Base-by-base conservation (phyloP, 2,888 invertebrate species). In the Loripinus fragilis region DNA sequence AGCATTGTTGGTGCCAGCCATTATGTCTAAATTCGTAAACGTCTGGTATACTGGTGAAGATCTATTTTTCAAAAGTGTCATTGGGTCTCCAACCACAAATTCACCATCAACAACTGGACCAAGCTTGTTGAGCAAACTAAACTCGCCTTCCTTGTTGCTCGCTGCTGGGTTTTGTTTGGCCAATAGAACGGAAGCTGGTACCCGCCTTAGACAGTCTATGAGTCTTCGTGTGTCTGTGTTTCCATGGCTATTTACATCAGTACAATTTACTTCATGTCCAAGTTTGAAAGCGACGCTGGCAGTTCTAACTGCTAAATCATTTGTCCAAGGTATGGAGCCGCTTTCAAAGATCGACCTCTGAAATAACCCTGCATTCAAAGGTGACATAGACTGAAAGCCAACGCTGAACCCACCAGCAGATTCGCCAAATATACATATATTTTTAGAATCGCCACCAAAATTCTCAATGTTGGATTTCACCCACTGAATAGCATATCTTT, bases 241-340 rank as follows among this genome's bases (percentile, higher is more conserved):
- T 38, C 12, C 38, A 12, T 76, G 45, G 7, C 5, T 1, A 30
- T 65, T 35, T 23, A 41, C n/a, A 2, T 15, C 17, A 5, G 38
- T 45, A 41, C 85, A 81, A 30, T 80, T 79, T 33, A 85, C 41
- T 41, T 74, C 68, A 50, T 76, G 66, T 15, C 80, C 86, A 23
- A 77, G 48, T 50, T 71, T 71, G 10, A 41, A n/a, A 10, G 84
- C 81, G 12, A 70, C 76, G 1, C 64, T 33, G 50, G 33, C 66
- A 2, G 85, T 66, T n/a, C 66, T 72, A 25, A 73, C 73, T 0
- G 81, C 76, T 23, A 86, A 64, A 15, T 83, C 83, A 30, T 79
- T 52, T 0, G 98, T 97, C 8, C 97, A 97, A 0, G 97, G 97
- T 1, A 98, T 97, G 0, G 84, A 69, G 5, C 88, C 87, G 45